These are phyloP conservation scores for Apamea sordens DNA, from an alignment of 2,888 invertebrate species.

Conservation along the genomic window DNA sequence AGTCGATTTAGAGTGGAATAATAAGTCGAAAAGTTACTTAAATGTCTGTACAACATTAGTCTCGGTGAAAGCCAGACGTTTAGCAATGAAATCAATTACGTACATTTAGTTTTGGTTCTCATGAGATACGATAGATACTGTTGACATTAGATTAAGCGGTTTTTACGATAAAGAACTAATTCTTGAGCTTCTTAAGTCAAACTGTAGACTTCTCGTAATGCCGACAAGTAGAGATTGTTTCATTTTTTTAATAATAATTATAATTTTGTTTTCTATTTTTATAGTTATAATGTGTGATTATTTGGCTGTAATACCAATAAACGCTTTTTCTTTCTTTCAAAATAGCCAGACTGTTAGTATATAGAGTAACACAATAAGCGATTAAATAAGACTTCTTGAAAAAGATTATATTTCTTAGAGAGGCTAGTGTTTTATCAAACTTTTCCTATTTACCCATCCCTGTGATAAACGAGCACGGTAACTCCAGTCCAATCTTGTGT, in stretches of 20 bases:
- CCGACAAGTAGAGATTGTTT: background rate
- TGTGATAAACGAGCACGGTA: background rate
- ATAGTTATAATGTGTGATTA: too few species aligned
- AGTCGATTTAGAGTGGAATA: background rate
- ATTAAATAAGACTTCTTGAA: background rate
- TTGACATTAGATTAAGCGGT: background rate
- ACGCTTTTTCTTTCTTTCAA: too few species aligned
- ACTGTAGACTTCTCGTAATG: background rate
- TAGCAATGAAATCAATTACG: constrained; percentile 47
- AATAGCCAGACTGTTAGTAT: background rate
- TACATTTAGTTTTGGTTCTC: constrained; percentile 10
- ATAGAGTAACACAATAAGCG: background rate
- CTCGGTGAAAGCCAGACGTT: constrained; percentile 46
- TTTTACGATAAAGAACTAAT: background rate
- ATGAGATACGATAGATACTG: background rate
- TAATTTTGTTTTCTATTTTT: too few species aligned
- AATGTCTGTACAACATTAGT: constrained; percentile 40
- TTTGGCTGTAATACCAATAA: too few species aligned
- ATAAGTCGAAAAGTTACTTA: background rate
- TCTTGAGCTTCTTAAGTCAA: background rate
- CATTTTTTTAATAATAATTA: background rate
- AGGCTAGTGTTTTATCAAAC: background rate
- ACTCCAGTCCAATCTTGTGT: background rate
- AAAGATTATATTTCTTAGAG: background rate
- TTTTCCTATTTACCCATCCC: background rate